Evolutionary conservation across 2,797 vertebrate species (phyloP).

Genomic region (Melanotaenia pygmaea): DNA sequence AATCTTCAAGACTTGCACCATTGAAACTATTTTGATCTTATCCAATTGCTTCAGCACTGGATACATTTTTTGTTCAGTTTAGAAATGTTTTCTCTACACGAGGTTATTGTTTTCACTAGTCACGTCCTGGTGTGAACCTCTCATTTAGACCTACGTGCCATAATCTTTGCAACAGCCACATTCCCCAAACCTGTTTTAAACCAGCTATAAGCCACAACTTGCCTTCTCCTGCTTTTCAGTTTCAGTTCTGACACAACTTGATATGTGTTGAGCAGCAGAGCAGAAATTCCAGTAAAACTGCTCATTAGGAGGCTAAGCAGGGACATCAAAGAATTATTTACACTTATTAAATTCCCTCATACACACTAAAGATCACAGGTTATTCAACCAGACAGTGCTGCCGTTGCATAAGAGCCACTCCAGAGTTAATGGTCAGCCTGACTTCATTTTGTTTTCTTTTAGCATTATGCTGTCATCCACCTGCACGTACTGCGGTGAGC

Average conservation of each 20-base stretch:
- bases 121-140: constrained; percentile 56
- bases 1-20: not conserved
- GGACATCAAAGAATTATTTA: constrained; percentile 69
- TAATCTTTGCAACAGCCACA: constrained; percentile 45
- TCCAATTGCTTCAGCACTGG: not conserved
- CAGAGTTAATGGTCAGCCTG: constrained; percentile 17
- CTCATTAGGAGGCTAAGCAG: constrained; percentile 61
- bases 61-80: not conserved
- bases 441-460: constrained; percentile 35
- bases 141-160: constrained; percentile 57
- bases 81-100: no score
- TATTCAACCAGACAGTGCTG: constrained; percentile 40
- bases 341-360: constrained; percentile 51
- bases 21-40: not conserved
- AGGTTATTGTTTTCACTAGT: constrained; percentile 3
- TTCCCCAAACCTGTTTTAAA: constrained; percentile 45
- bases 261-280: constrained; percentile 46
- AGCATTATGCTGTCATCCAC: constrained; percentile 56
- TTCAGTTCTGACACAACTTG: constrained; percentile 40
- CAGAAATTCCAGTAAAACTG: constrained; percentile 51
- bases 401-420: not conserved
- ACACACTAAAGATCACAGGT: constrained; percentile 29
- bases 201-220: constrained; percentile 30
- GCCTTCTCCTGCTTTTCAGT: constrained; percentile 37
- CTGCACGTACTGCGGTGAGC: constrained; percentile 90